Conservation (phyloP, 1,140 invertebrate species). For the Scaptodrosophila lebanonensis region DNA sequence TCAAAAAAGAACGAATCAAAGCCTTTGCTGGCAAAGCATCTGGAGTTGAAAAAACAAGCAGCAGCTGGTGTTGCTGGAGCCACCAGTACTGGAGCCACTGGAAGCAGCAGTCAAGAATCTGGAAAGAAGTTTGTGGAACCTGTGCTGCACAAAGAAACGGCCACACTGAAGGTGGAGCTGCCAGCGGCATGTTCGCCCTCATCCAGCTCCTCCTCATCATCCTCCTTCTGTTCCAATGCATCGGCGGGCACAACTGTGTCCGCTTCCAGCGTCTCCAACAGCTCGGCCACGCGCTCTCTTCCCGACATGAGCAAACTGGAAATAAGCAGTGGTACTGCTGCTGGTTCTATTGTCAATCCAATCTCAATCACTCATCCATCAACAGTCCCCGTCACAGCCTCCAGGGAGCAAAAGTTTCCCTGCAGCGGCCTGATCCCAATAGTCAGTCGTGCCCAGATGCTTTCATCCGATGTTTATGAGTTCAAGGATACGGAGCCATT, state of each 20-base stretch:
- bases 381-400: background rate
- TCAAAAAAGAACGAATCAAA: slow-evolving; percentile 25
- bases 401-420: slow-evolving; percentile 55
- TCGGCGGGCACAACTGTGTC: slow-evolving; percentile 25
- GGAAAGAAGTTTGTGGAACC: slow-evolving; percentile 60
- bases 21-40: slow-evolving; percentile 17
- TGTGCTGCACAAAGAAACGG: slow-evolving; percentile 42
- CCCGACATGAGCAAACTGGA: slow-evolving; percentile 75
- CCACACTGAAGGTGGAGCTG: slow-evolving; percentile 55
- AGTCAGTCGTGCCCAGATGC: slow-evolving; percentile 25
- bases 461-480: slow-evolving; percentile 82
- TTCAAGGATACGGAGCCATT: slow-evolving; percentile 93
- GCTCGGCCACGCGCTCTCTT: slow-evolving; percentile 57
- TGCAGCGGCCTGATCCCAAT: slow-evolving; percentile 47
- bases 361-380: background rate
- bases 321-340: slow-evolving; percentile 52
- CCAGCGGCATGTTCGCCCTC: slow-evolving; percentile 68
- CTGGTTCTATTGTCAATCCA: no score
- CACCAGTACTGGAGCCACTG: no score
- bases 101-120: background rate
- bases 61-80: slow-evolving; percentile 2
- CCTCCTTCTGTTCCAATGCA: slow-evolving; percentile 50
- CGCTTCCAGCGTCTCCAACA: slow-evolving; percentile 36
- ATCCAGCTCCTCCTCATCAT: slow-evolving; percentile 52
- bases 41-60: slow-evolving; percentile 35